These are phyloP conservation scores for Bombus fervidus DNA, from an alignment of 1,140 invertebrate species.

Conservation along the genomic window DNA sequence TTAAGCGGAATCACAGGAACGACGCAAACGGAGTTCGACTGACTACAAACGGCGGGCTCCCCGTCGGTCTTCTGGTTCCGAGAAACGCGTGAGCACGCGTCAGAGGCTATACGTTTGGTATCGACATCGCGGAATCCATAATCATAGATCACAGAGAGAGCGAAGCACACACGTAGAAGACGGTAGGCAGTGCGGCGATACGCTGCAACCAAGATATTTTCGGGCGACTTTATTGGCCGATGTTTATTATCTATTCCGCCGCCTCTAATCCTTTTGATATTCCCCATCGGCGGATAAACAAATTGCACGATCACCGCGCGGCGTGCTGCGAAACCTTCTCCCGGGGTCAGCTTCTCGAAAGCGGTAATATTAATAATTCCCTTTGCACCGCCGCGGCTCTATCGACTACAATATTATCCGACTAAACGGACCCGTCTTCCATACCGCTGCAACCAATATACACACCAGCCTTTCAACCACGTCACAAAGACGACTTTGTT, in stretches of 20 bases:
- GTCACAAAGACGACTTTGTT: conserved; percentile 76
- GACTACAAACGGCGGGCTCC: not conserved
- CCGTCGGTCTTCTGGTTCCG: conserved; percentile 26
- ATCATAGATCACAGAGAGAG: conserved; percentile 70
- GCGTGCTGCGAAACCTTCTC: conserved; percentile 22
- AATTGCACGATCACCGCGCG: conserved; percentile 68
- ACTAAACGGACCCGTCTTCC: conserved; percentile 12
- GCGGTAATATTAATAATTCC: conserved; percentile 74
- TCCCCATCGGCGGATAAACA: conserved; percentile 71
- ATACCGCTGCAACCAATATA: not conserved
- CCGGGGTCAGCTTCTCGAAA: conserved; percentile 65
- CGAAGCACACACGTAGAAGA: conserved; percentile 31
- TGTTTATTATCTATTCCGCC: conserved; percentile 77
- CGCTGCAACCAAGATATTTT: conserved; percentile 70
- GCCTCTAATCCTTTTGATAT: conserved; percentile 78
- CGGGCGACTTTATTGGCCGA: conserved; percentile 74
- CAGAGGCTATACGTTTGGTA: conserved; percentile 57
- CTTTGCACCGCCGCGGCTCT: conserved; percentile 53
- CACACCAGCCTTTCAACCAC: conserved; percentile 7
- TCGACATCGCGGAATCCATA: conserved; percentile 71
- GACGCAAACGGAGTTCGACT: not conserved
- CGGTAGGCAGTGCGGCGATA: conserved; percentile 1
- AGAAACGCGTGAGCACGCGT: conserved; percentile 38
- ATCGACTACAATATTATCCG: conserved; percentile 67
- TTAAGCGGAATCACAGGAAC: conserved; percentile 6